Percentiles rank a stretch among this genome's conserved stretches.
These are phyloP conservation scores for Chrysolophus pictus DNA, from an alignment of 2,797 vertebrate species.

Conservation along the genomic window DNA sequence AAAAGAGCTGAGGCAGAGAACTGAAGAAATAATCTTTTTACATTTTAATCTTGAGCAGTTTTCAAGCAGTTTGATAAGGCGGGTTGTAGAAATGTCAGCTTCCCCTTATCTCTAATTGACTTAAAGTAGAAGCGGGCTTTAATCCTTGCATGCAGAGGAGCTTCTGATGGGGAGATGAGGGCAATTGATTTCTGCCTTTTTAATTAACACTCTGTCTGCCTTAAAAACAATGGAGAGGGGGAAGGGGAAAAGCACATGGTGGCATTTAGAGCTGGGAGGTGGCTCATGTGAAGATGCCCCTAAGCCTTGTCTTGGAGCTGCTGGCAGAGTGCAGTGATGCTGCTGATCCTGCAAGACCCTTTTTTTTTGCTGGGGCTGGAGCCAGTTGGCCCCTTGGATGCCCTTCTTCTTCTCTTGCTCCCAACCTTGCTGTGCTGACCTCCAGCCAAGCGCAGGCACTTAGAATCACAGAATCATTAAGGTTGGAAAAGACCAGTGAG, in stretches of 20 bases:
- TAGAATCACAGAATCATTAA: no score
- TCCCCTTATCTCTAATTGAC: constrained; percentile 85
- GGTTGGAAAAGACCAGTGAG: no score
- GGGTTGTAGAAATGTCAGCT: constrained; percentile 82
- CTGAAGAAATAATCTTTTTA: constrained; percentile 79
- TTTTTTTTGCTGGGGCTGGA: not conserved
- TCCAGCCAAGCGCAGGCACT: accelerated
- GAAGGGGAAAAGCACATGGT: not conserved
- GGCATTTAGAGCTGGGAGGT: not conserved
- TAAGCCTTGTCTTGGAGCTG: not conserved
- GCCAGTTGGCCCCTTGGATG: accelerated
- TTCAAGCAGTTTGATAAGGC: constrained; percentile 78
- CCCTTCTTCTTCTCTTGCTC: not conserved
- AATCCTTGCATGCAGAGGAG: constrained; percentile 82
- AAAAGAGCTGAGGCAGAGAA: constrained; percentile 38
- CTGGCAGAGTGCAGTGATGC: not conserved
- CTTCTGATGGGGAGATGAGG: constrained; percentile 79
- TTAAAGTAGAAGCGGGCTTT: constrained; percentile 78
- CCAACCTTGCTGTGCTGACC: not conserved
- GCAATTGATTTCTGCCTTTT: constrained; percentile 81
- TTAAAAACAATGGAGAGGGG: constrained; percentile 73
- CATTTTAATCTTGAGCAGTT: constrained; percentile 81
- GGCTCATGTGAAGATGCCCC: not conserved
- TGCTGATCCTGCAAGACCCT: not conserved
- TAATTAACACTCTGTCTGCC: constrained; percentile 78